phyloP scores from a whole-genome alignment of 2,888 invertebrate genomes.

The Orthosia gracilis region DNA sequence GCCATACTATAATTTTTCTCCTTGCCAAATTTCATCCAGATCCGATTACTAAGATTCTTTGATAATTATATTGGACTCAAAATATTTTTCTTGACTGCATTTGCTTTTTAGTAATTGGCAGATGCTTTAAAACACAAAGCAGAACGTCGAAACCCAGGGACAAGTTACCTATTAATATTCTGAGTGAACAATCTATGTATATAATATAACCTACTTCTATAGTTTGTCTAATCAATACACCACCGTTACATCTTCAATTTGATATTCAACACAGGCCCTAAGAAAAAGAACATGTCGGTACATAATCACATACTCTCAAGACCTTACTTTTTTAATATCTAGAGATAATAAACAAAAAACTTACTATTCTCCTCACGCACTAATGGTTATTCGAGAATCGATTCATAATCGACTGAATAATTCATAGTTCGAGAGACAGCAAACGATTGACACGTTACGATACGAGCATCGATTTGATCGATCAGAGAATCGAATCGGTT shows the following conservation, averaged over 20 bases:
- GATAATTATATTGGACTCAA: neutral
- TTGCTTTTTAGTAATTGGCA: neutral
- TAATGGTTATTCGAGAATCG: constrained; percentile 62
- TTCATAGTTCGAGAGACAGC: constrained; percentile 49
- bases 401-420: constrained; percentile 67
- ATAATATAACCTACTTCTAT: neutral
- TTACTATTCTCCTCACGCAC: constrained; percentile 55
- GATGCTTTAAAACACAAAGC: neutral
- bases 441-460: constrained; percentile 55
- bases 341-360: constrained; percentile 41
- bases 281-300: constrained; percentile 42
- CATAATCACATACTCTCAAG: constrained; percentile 35
- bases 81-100: neutral
- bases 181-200: neutral
- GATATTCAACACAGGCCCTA: constrained; percentile 22
- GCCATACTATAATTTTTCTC: no score
- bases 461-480: constrained; percentile 49
- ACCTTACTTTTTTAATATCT: constrained; percentile 41
- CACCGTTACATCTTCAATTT: neutral
- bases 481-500: constrained; percentile 28
- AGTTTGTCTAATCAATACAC: constrained; percentile 18
- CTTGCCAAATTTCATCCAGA: no score
- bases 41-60: no score
- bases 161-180: no score
- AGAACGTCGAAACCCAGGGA: accelerated